Percentiles rank a stretch among this genome's conserved stretches.
Conservation (phyloP, 2,888 invertebrate genomes). For the Troides oblongomaculatus region DNA sequence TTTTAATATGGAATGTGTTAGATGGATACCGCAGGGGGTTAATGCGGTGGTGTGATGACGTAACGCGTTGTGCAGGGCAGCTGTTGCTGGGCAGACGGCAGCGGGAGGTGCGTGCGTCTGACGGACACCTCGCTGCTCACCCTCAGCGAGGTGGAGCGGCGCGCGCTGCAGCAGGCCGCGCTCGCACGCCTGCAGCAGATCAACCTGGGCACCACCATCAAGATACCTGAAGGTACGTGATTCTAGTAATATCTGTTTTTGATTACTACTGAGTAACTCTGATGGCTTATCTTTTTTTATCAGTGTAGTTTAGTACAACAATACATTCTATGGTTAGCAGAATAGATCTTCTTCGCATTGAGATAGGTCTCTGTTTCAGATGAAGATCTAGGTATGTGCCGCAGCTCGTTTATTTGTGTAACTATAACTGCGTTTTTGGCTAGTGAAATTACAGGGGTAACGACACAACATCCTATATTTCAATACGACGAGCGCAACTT, state of each 20-base stretch:
- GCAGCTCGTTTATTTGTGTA: no score
- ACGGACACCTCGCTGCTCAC: constrained; percentile 85
- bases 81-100: constrained; percentile 88
- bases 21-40: neutral
- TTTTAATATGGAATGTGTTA: neutral
- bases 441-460: no score
- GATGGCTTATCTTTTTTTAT: no score
- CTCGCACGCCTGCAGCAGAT: constrained; percentile 91
- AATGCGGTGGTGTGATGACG: constrained; percentile 62
- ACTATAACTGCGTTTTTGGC: no score
- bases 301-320: no score
- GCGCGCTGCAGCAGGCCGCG: constrained; percentile 91
- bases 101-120: constrained; percentile 85
- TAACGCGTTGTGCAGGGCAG: constrained; percentile 84
- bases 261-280: no score
- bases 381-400: no score
- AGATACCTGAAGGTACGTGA: constrained; percentile 88
- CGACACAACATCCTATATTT: no score
- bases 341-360: no score
- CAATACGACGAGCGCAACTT: no score
- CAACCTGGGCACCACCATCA: constrained; percentile 89
- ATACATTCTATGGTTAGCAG: no score
- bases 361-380: no score
- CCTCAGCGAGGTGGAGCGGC: constrained; percentile 88
- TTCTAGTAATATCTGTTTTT: neutral